phyloP scores from a whole-genome alignment of 2,113 vertebrate genomes.

The Silurus asotus region DNA sequence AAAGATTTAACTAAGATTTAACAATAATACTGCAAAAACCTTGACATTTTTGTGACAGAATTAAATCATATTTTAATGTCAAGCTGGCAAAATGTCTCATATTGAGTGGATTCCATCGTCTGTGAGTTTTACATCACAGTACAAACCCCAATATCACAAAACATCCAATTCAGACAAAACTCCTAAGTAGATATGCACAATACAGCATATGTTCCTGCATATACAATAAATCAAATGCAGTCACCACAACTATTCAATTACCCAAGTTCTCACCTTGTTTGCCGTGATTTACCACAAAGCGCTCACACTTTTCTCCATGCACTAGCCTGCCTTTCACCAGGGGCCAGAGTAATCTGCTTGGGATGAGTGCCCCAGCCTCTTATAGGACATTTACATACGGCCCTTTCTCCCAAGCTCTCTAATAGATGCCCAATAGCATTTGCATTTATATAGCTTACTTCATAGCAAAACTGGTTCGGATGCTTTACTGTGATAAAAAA shows the following conservation, averaged over 20 bases:
- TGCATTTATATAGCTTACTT: constrained; percentile 83
- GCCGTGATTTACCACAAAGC: constrained; percentile 70
- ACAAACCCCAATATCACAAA: constrained; percentile 22
- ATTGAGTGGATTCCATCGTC: not conserved
- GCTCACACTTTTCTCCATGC: constrained; percentile 64
- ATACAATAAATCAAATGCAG: constrained; percentile 60
- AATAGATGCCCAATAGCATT: constrained; percentile 80
- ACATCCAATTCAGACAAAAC: constrained; percentile 20
- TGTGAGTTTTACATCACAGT: constrained; percentile 25
- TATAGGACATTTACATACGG: constrained; percentile 79
- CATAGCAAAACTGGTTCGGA: constrained; percentile 77
- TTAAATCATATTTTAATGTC: constrained; percentile 17
- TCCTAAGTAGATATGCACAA: constrained; percentile 16
- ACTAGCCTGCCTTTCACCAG: constrained; percentile 61
- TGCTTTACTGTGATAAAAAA: constrained; percentile 75
- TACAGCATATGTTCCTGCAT: constrained; percentile 54
- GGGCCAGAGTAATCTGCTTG: constrained; percentile 69
- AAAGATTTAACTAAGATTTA: not conserved
- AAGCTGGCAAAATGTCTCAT: not conserved
- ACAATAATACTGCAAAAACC: not conserved
- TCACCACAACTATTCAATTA: constrained; percentile 71
- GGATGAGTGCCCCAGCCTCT: constrained; percentile 70
- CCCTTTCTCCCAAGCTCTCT: constrained; percentile 73
- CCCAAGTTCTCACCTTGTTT: constrained; percentile 74
- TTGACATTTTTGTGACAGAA: not conserved